phyloP scores from a whole-genome alignment of 2,888 invertebrate species.

The Agrochola litura region DNA sequence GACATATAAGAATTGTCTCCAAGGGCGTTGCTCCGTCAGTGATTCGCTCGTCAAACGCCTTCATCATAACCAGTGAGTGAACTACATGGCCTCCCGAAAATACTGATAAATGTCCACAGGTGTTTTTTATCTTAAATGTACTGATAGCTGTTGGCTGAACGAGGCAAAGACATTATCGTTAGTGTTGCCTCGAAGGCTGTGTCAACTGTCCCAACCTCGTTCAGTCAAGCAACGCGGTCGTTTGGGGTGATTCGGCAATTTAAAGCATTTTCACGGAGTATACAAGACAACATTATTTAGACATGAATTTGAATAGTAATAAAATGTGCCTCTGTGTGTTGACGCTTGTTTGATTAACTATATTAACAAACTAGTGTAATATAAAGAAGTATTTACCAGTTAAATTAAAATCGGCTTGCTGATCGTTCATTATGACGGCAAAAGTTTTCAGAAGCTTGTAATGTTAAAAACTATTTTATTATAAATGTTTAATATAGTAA shows the following conservation, averaged over 20 bases:
- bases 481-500: constrained; percentile 63
- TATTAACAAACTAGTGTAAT: constrained; percentile 67
- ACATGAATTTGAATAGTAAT: constrained; percentile 72
- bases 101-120: constrained; percentile 61
- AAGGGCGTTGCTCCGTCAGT: constrained; percentile 35
- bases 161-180: constrained; percentile 32
- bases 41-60: constrained; percentile 27
- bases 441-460: constrained; percentile 59
- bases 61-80: constrained; percentile 38
- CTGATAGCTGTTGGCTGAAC: constrained; percentile 61
- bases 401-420: constrained; percentile 59
- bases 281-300: constrained; percentile 57
- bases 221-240: constrained; percentile 50
- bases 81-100: constrained; percentile 56
- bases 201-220: constrained; percentile 48
- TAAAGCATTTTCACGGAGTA: constrained; percentile 71
- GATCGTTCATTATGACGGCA: constrained; percentile 49
- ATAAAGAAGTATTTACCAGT: constrained; percentile 63
- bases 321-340: constrained; percentile 77
- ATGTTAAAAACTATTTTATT: constrained; percentile 64
- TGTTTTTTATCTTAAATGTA: constrained; percentile 66
- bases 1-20: constrained; percentile 13
- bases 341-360: constrained; percentile 71
- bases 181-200: constrained; percentile 56
- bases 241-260: constrained; percentile 84